These are phyloP conservation scores for Polyodon spathula DNA, from an alignment of 2,113 vertebrate genomes.

Conservation along the genomic window DNA sequence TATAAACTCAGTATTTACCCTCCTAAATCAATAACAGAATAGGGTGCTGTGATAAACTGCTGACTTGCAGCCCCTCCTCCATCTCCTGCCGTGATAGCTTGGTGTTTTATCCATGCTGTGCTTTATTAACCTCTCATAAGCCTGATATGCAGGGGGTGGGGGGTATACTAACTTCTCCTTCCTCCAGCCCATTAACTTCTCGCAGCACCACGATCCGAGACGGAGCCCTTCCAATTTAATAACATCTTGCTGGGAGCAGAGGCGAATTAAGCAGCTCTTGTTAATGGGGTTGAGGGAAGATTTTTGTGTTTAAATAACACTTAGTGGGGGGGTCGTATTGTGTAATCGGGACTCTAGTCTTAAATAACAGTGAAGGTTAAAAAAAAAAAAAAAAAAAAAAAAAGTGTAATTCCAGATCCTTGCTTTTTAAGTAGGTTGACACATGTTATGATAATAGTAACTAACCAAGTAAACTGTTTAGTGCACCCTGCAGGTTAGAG, in stretches of 20 bases:
- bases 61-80: background rate
- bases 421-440: no score
- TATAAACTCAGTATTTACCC: background rate
- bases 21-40: background rate
- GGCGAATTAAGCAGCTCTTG: conserved; percentile 73
- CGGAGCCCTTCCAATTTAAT: conserved; percentile 13
- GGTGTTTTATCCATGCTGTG: conserved; percentile 63
- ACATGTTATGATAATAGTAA: no score
- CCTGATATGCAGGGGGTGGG: conserved; percentile 69
- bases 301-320: conserved; percentile 68
- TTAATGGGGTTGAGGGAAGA: conserved; percentile 64
- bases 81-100: conserved; percentile 4
- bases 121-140: conserved; percentile 84
- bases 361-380: background rate
- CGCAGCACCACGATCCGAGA: conserved; percentile 40
- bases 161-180: conserved; percentile 69
- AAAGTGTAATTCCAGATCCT: no score
- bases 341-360: conserved; percentile 33
- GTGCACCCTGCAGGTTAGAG: no score
- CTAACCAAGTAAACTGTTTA: no score
- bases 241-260: conserved; percentile 36
- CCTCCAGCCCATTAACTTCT: conserved; percentile 71
- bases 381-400: no score
- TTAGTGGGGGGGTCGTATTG: conserved; percentile 46
- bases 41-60: background rate